phyloP scores from a whole-genome alignment of 2,888 invertebrate genomes.

The Leucophenga maculata region DNA sequence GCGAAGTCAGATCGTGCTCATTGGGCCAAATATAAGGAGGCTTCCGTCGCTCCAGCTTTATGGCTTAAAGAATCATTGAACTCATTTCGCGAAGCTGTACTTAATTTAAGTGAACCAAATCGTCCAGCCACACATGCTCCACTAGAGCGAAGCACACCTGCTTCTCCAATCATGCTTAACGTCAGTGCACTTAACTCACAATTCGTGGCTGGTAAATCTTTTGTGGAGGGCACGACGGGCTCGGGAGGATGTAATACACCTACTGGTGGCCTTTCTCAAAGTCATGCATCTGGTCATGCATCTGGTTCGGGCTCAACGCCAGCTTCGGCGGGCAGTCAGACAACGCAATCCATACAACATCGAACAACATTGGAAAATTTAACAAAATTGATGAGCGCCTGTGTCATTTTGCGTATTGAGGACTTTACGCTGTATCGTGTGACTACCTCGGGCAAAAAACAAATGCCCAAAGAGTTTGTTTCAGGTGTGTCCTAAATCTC shows the following conservation, averaged over 20 bases:
- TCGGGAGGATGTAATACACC: conserved; percentile 55
- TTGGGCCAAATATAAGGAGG: conserved; percentile 90
- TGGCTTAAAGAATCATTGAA: conserved; percentile 91
- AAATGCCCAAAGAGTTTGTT: conserved; percentile 85
- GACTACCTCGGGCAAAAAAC: conserved; percentile 82
- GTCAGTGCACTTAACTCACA: conserved; percentile 56
- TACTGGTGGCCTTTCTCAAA: conserved; percentile 36
- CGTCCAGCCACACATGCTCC: conserved; percentile 71
- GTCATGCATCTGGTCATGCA: conserved; percentile 24
- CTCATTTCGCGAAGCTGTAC: conserved; percentile 82
- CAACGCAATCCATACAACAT: conserved; percentile 77
- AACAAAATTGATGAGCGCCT: conserved; percentile 92
- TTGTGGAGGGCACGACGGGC: conserved; percentile 47
- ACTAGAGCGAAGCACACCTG: conserved; percentile 68
- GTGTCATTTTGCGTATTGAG: conserved; percentile 89
- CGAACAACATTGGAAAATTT: conserved; percentile 80
- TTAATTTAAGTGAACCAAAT: conserved; percentile 82
- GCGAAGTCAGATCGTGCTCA: conserved; percentile 90
- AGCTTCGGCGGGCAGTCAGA: conserved; percentile 57
- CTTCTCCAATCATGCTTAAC: conserved; percentile 65
- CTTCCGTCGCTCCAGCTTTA: conserved; percentile 83
- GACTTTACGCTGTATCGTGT: conserved; percentile 92
- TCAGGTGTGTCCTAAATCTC: conserved; percentile 74
- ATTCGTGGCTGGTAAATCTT: conserved; percentile 38
- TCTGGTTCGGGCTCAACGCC: conserved; percentile 53